Percentiles rank a stretch among this genome's conserved stretches.
These are phyloP conservation scores for Nephila pilipes DNA, from an alignment of 1,140 invertebrate genomes.

Conservation along the genomic window DNA sequence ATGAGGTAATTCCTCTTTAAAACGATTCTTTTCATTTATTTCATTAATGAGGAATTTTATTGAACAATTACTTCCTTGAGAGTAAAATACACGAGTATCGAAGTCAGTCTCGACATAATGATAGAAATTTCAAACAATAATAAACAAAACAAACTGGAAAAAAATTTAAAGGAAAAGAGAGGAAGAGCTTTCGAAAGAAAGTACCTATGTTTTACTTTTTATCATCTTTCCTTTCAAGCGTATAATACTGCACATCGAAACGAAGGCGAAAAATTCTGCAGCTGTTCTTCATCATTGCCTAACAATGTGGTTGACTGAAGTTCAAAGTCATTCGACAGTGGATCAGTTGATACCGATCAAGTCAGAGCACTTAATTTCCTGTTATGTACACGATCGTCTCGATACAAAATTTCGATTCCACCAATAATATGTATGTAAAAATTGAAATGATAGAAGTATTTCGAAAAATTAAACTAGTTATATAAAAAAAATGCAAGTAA, in stretches of 20 bases:
- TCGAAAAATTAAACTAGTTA: too few relatives aligned
- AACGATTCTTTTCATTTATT: too few relatives aligned
- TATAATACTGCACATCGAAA: neutral
- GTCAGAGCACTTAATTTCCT: neutral
- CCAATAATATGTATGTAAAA: too few relatives aligned
- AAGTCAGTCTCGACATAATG: too few relatives aligned
- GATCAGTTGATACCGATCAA: neutral
- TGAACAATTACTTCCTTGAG: too few relatives aligned
- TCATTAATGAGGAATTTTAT: too few relatives aligned
- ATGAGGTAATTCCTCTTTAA: too few relatives aligned
- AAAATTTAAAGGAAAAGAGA: neutral
- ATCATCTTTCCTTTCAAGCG: neutral
- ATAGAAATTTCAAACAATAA: too few relatives aligned
- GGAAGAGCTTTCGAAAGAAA: neutral
- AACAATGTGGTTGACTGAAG: neutral
- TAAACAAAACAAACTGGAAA: too few relatives aligned
- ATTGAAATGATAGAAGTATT: too few relatives aligned
- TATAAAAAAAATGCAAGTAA: too few relatives aligned
- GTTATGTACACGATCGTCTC: neutral
- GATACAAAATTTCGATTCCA: neutral
- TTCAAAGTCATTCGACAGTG: neutral
- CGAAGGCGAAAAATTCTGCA: neutral
- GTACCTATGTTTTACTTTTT: neutral
- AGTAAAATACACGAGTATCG: too few relatives aligned
- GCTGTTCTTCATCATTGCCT: neutral